phyloP scores from a whole-genome alignment of 2,888 invertebrate genomes.

The Fragum sueziense region DNA sequence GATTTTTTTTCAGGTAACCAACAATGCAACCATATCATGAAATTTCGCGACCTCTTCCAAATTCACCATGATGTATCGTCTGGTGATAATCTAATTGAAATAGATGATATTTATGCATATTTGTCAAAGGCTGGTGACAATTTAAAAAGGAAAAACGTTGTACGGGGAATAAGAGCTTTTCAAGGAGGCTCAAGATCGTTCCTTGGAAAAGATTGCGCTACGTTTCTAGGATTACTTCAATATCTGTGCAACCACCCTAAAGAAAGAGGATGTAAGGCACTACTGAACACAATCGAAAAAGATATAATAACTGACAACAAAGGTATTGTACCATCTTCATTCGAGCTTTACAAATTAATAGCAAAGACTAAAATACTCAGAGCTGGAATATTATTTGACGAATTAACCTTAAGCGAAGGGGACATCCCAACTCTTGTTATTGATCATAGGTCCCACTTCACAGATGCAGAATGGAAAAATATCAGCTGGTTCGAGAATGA shows the following conservation, averaged over 20 bases:
- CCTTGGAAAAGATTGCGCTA: no score
- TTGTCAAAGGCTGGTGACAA: no score
- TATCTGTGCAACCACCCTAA: no score
- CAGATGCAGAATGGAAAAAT: background rate
- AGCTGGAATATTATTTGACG: background rate
- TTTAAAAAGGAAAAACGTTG: background rate
- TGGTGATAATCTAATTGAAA: no score
- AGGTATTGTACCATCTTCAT: background rate
- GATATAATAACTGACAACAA: background rate
- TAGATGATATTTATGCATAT: no score
- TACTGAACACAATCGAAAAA: background rate
- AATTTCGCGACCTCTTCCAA: no score
- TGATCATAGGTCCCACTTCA: background rate
- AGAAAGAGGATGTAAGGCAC: background rate
- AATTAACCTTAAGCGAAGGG: background rate
- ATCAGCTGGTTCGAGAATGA: conserved; percentile 27
- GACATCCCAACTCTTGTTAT: background rate
- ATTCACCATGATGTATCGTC: no score
- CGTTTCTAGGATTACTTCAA: no score
- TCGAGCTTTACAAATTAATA: background rate
- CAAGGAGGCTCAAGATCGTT: no score
- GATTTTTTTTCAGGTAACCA: no score
- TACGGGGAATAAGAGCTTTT: background rate
- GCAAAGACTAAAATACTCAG: background rate
- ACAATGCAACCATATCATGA: no score